Conservation (phyloP, 2,888 invertebrate species). For the Amphipoea lucens region DNA sequence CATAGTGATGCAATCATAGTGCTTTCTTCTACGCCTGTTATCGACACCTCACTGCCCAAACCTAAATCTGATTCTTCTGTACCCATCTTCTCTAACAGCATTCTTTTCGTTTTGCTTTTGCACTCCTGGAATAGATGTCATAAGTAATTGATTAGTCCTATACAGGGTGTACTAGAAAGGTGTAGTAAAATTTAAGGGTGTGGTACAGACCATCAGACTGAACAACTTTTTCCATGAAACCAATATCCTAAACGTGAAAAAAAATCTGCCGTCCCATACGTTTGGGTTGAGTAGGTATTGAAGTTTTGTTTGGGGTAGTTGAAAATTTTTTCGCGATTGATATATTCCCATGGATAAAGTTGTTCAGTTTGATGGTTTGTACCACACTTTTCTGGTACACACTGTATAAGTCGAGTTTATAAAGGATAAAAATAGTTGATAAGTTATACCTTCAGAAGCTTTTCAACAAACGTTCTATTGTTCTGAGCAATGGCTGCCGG, state of each 20-base stretch:
- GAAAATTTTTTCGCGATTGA: not conserved
- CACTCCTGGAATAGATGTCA: conserved; percentile 92
- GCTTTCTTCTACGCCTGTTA: conserved; percentile 97
- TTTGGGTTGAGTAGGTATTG: not conserved
- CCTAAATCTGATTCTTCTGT: conserved; percentile 98
- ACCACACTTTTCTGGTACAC: not conserved
- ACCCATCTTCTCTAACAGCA: conserved; percentile 99
- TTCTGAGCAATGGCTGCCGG: conserved; percentile 98
- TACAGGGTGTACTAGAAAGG: not conserved
- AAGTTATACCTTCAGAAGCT: conserved; percentile 95
- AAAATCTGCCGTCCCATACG: not conserved
- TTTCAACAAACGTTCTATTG: conserved; percentile 99
- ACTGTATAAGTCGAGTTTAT: not conserved
- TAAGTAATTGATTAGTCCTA: not conserved
- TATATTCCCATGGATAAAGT: not conserved
- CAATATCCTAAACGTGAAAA: not conserved
- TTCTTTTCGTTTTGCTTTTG: conserved; percentile 98
- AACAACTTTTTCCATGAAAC: too few species aligned
- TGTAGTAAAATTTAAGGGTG: not conserved
- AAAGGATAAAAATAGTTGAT: not conserved
- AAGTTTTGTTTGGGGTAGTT: too few species aligned
- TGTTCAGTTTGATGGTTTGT: not conserved
- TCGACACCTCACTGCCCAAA: conserved; percentile 94
- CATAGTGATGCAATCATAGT: conserved; percentile 99
- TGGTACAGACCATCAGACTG: too few species aligned